Evolutionary conservation across 2,113 vertebrate species (phyloP).

Genomic region (Sebastes fasciatus): DNA sequence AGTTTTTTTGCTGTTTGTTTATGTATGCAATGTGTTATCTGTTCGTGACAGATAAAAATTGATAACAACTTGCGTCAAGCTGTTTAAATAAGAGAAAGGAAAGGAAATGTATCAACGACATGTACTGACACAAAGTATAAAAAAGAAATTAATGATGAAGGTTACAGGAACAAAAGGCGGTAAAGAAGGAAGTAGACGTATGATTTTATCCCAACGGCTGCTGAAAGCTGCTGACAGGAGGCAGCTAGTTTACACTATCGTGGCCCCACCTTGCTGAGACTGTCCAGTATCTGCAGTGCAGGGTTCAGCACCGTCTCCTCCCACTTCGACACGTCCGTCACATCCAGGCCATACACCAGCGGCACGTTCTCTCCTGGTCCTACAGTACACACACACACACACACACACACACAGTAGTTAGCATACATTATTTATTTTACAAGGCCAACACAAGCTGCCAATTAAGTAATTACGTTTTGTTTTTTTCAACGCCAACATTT

Average conservation of each 20-base stretch:
- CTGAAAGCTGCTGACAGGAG: conserved; percentile 20
- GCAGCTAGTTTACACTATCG: background rate
- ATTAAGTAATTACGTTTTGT: background rate
- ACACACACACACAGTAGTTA: conserved; percentile 31
- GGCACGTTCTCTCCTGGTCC: conserved; percentile 90
- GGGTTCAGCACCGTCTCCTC: conserved; percentile 90
- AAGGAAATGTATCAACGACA: too few species aligned
- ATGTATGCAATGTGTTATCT: too few species aligned
- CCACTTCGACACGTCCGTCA: conserved; percentile 89
- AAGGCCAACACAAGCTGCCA: conserved; percentile 1
- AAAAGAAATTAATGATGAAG: background rate
- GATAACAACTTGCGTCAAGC: too few species aligned
- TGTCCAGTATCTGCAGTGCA: conserved; percentile 91
- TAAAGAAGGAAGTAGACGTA: background rate
- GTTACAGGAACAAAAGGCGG: background rate
- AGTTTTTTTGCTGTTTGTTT: too few species aligned
- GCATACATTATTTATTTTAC: conserved; percentile 3
- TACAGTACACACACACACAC: conserved; percentile 61
- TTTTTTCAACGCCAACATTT: conserved; percentile 2
- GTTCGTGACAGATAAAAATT: too few species aligned
- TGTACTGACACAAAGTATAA: too few species aligned
- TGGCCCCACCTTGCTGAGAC: conserved; percentile 90
- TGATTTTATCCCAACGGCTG: background rate
- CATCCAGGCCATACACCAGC: conserved; percentile 91
- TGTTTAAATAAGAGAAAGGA: too few species aligned